Base-by-base conservation (phyloP, 2,797 vertebrate species). In the Ctenochaetus hawaiiensis region DNA sequence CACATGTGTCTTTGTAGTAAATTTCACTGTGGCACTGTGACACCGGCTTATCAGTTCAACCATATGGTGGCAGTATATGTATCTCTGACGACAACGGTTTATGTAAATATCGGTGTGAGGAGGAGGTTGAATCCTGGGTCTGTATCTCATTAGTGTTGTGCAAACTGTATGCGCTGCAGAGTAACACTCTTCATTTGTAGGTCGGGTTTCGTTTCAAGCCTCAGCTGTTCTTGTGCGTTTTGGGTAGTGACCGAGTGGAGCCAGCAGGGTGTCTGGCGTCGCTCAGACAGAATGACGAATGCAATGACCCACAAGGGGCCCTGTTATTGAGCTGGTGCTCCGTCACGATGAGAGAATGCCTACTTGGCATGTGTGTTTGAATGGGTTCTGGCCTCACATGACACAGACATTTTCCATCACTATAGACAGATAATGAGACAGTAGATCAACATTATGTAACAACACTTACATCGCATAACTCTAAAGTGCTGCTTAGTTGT, bases 211-310 rank as follows among this genome's bases (percentile, higher is more conserved):
- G 51, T 74, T 79, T 73, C 47, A 49, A 63, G 67, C 59, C 53
- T 39, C 80, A 86, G 78, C 78, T 78, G 72, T 11, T 77, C 26
- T n/a, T 51, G 67, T 72, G 52, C 76, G 70, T 67, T 83, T 76
- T 76, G 77, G 63, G 49, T 77, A 70, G 62, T 81, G 77, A 83
- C 81, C 23, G 16, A 86, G 75, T 72, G 49, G 72, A 75, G 63
- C 16, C 65, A 68, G 30, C 57, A 63, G 56, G 63, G 70, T 66
- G 78, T 53, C 71, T 71, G 77, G 51, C 49, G 18, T 84, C 66
- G 72, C 61, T 72, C 37, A 58, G 41, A 58, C 59, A 75, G 57
- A 53, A 26, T 62, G 67, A 84, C 22, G 20, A 76, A 74, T 37
- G 58, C 75, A 48, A 44, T 61, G 75, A 81, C 69, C 77, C 70